Base-by-base conservation (phyloP, 2,797 vertebrate species). In the Pseudotriccus pelzelni region DNA sequence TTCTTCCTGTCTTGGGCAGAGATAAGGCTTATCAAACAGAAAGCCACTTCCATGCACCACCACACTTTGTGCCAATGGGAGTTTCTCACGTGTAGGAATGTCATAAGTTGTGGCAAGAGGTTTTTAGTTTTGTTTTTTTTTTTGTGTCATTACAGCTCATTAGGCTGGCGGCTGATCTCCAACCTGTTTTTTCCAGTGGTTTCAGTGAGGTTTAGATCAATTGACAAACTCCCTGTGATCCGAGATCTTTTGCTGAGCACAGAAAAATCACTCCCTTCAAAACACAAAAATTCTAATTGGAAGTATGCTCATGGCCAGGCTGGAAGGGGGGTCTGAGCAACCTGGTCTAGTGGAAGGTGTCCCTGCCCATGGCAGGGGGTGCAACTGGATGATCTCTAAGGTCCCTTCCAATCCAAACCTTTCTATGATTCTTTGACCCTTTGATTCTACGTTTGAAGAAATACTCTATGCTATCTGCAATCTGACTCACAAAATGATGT, bases 241-340 rank as follows among this genome's bases (percentile, higher is more conserved):
- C 6, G 2, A 24, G 28, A 2, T 10, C 27, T 90, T 79, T 86
- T 75, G 19, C 36, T 59, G 16, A 96, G 41, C 1, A 4, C 2
- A 34, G 20, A 68, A 59, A 59, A 73, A 81, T 41, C 50, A 21
- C 6, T 41, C 28, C 8, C 24, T 76, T 67, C 47, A 68, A 25
- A 1, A 55, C 19, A 47, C 0, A 0, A 67, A 87, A 49, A 43
- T 3, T 2, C 4, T 46, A 15, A 55, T 7, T 7, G 6, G 10
- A 17, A 32, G 21, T 5, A 10, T 21, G 6, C 2, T 2, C 6
- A 10, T 30, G 36, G 23, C 36, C 52, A 60, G 53, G 30, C 6
- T 53, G 11, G 34, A 24, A 46, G 5, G 15, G 22, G 22, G 3
- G 1, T 53, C 24, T 28, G 47, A 25, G 22, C 11, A 53, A 28